A percentile compares a stretch with the other conserved stretches of the same genome.
Conservation (phyloP, 2,888 invertebrate species). For the Amphipoea lucens region DNA sequence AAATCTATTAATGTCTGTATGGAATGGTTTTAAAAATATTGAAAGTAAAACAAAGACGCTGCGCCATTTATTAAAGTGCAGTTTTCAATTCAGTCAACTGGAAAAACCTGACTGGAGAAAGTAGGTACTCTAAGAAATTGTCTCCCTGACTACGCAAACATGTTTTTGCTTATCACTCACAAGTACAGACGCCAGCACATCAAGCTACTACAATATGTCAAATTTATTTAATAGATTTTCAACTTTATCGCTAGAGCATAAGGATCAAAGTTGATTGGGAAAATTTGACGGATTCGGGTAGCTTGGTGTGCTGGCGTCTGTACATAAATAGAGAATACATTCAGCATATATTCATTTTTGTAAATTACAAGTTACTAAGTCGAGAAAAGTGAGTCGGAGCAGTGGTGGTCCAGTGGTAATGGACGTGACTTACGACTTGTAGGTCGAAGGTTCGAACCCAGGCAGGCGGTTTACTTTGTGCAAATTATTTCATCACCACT, state of each 20-base stretch:
- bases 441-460: too few species aligned
- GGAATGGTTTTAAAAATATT: neutral
- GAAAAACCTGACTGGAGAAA: neutral
- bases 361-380: neutral
- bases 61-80: neutral
- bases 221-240: too few species aligned
- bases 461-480: too few species aligned
- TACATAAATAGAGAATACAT: neutral
- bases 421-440: too few species aligned
- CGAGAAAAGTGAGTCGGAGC: neutral
- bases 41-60: neutral
- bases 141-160: neutral
- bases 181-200: neutral
- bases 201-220: too few species aligned
- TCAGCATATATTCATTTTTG: neutral
- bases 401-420: too few species aligned
- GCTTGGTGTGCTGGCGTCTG: too few species aligned
- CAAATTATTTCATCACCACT: too few species aligned
- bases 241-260: too few species aligned
- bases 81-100: conserved; percentile 3
- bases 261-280: too few species aligned
- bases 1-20: neutral
- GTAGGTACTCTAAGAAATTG: conserved; percentile 29
- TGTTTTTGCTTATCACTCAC: neutral
- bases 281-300: too few species aligned